Conservation (phyloP, 2,113 vertebrate genomes). For the Amazona vittata region DNA sequence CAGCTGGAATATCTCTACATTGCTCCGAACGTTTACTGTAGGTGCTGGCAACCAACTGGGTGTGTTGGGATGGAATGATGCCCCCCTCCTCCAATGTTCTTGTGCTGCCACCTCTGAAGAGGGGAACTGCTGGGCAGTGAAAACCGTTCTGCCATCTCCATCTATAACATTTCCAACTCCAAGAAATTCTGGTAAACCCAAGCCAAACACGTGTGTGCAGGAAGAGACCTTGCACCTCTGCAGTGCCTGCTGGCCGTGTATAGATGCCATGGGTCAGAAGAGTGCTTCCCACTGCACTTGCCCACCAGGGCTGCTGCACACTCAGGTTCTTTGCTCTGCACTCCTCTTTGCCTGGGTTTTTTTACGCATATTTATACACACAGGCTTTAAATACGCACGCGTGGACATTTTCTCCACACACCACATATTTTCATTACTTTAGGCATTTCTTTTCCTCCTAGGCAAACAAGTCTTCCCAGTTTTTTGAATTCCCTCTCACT, state of each 20-base stretch:
- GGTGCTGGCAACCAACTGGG: no score
- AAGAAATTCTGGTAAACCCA: not conserved
- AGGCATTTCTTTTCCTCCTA: not conserved
- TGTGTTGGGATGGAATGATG: no score
- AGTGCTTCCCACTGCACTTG: fast-evolving
- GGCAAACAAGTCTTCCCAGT: not conserved
- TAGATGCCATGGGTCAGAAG: not conserved
- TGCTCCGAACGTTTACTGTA: no score
- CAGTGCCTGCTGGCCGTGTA: fast-evolving
- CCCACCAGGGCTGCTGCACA: fast-evolving
- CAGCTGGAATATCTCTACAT: no score
- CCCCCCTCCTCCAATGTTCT: not conserved
- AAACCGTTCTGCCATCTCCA: not conserved
- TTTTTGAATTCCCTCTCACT: not conserved
- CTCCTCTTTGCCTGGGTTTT: not conserved
- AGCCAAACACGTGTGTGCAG: fast-evolving
- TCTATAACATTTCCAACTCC: not conserved
- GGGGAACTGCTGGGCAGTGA: not conserved
- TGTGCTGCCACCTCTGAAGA: not conserved
- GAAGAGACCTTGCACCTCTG: fast-evolving
- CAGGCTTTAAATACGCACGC: not conserved
- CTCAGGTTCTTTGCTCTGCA: fast-evolving
- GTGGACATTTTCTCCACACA: not conserved
- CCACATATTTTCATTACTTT: not conserved
- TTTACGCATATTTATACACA: fast-evolving